phyloP scores from a whole-genome alignment of 2,113 vertebrate genomes.

The Indri indri region DNA sequence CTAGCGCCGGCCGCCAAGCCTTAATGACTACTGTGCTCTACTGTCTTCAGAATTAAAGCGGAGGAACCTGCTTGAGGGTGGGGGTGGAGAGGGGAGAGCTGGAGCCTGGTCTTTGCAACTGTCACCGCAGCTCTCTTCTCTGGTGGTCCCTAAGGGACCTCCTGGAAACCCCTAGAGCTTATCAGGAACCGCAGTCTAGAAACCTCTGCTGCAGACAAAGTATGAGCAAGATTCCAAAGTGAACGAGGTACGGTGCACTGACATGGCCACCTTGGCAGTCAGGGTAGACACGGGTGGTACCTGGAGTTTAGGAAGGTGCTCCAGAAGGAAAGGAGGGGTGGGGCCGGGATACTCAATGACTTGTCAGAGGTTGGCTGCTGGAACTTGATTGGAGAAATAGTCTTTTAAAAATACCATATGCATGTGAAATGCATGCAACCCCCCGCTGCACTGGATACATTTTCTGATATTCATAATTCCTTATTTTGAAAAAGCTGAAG shows the following conservation, averaged over 20 bases:
- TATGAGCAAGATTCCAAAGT: background rate
- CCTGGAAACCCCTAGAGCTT: background rate
- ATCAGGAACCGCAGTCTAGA: background rate
- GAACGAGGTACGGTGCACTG: rapidly evolving
- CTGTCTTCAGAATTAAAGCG: background rate
- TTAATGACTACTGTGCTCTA: too few relatives aligned
- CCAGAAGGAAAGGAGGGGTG: background rate
- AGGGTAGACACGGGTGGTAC: background rate
- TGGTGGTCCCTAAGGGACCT: background rate
- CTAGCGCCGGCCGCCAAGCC: too few relatives aligned
- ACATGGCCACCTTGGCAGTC: too few relatives aligned
- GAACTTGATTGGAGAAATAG: background rate
- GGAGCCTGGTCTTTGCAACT: background rate
- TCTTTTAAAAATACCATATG: background rate
- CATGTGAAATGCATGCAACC: background rate
- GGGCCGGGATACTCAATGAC: background rate
- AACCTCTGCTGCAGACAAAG: background rate
- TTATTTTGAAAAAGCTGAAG: background rate
- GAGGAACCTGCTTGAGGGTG: background rate
- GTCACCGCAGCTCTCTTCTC: background rate
- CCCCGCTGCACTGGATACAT: background rate
- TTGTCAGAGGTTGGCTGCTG: background rate
- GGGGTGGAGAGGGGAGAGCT: background rate
- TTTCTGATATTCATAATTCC: background rate
- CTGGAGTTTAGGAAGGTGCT: background rate